Conservation (phyloP, 2,797 vertebrate genomes). For the Poecilia wingei region DNA sequence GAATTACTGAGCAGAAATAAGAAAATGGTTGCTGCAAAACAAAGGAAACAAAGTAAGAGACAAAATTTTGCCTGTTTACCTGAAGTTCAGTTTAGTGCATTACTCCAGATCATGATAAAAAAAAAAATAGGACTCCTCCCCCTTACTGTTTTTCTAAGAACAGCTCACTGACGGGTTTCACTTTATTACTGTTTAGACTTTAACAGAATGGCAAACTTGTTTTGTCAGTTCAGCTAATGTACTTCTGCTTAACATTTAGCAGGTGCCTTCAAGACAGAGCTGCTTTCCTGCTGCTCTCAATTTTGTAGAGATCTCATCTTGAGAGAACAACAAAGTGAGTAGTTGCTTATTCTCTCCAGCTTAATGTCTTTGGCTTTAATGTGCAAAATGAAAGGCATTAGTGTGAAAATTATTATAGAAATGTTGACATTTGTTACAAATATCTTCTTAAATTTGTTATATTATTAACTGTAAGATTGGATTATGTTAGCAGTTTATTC, state of each 20-base stretch:
- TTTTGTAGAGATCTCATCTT: not conserved
- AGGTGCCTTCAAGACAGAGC: not conserved
- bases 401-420: not conserved
- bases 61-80: too few relatives aligned
- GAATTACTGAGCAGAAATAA: too few relatives aligned
- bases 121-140: too few relatives aligned
- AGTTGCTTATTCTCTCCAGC: not conserved
- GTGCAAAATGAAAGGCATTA: not conserved
- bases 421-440: not conserved
- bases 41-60: too few relatives aligned
- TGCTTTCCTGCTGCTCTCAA: not conserved
- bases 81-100: too few relatives aligned
- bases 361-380: not conserved
- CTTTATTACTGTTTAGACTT: not conserved
- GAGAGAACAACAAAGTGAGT: not conserved
- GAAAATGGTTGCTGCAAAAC: too few relatives aligned
- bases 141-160: too few relatives aligned
- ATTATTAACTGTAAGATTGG: not conserved
- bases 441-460: too few relatives aligned
- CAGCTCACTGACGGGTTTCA: not conserved
- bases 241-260: not conserved
- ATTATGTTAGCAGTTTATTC: not conserved
- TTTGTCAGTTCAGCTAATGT: not conserved
- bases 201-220: not conserved
- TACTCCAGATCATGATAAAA: too few relatives aligned